phyloP scores from a whole-genome alignment of 2,797 vertebrate genomes.

The Chloroceryle inda region DNA sequence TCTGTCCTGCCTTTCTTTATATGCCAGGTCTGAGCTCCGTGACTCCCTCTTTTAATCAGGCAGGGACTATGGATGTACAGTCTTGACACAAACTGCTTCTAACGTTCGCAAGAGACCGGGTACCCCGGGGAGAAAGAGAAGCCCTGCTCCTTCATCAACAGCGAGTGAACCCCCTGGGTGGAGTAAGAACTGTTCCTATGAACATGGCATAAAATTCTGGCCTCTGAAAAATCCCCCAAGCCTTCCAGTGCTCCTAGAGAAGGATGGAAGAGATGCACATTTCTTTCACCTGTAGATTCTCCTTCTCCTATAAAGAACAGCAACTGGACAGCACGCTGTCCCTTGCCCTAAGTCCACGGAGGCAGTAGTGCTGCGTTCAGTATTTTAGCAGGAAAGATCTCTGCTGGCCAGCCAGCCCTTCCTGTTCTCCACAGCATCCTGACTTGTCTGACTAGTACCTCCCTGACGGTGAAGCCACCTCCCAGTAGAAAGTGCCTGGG shows the following conservation, averaged over 20 bases:
- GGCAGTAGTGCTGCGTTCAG: neutral
- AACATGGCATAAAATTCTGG: neutral
- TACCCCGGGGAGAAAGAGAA: neutral
- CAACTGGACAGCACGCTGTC: neutral
- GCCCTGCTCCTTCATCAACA: neutral
- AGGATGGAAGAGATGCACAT: neutral
- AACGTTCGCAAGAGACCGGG: neutral
- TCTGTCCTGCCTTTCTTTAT: neutral
- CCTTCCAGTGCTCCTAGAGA: neutral
- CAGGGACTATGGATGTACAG: neutral
- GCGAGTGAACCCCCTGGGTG: fast-evolving
- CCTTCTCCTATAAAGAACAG: neutral
- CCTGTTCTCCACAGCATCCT: neutral
- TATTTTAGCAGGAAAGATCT: neutral
- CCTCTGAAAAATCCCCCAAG: neutral
- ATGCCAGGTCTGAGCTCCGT: neutral
- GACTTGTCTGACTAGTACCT: neutral
- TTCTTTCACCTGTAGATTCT: neutral
- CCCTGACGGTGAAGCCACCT: neutral
- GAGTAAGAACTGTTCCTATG: neutral
- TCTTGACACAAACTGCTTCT: neutral
- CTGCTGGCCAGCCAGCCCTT: neutral
- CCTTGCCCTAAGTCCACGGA: neutral
- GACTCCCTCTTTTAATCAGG: neutral
- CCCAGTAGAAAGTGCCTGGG: neutral